These are phyloP conservation scores for Uropsilus gracilis DNA, from an alignment of 2,113 vertebrate species.

Conservation along the genomic window DNA sequence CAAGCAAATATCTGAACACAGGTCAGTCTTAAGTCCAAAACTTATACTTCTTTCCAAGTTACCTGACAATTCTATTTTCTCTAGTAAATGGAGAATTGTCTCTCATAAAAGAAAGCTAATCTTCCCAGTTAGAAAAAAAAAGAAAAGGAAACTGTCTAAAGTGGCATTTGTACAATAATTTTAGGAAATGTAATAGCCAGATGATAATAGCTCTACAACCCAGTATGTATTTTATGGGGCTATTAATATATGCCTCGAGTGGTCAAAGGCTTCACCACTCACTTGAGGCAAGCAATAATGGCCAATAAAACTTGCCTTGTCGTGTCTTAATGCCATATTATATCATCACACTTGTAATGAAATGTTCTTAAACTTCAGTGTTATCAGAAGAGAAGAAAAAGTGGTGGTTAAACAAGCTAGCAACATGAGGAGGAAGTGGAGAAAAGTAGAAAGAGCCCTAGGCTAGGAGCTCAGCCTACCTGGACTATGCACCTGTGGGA, in stretches of 20 bases:
- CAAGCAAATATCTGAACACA: background rate
- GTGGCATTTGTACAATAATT: slow-evolving; percentile 67
- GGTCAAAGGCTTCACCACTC: slow-evolving; percentile 58
- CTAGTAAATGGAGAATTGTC: slow-evolving; percentile 19
- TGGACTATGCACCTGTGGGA: background rate
- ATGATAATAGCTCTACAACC: slow-evolving; percentile 57
- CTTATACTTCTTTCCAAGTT: background rate
- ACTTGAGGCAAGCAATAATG: slow-evolving; percentile 61
- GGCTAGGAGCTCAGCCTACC: background rate
- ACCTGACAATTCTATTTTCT: slow-evolving; percentile 48
- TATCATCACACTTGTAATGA: slow-evolving; percentile 62
- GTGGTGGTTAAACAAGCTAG: background rate
- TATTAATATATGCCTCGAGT: slow-evolving; percentile 66
- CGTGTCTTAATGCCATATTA: slow-evolving; percentile 61
- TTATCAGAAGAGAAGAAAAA: slow-evolving; percentile 57
- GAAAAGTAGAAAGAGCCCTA: background rate
- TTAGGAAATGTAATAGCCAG: slow-evolving; percentile 47
- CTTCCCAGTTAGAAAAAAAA: slow-evolving; percentile 15
- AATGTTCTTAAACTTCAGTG: slow-evolving; percentile 61
- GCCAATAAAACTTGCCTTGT: slow-evolving; percentile 64
- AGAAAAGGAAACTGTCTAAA: slow-evolving; percentile 38
- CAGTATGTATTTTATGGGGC: slow-evolving; percentile 27
- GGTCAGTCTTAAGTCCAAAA: background rate
- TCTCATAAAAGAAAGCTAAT: slow-evolving; percentile 62
- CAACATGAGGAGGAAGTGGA: background rate